Percentiles rank a stretch among this genome's conserved stretches.
Conservation (phyloP, 2,797 vertebrate species). For the Poeciliopsis presidionis region DNA sequence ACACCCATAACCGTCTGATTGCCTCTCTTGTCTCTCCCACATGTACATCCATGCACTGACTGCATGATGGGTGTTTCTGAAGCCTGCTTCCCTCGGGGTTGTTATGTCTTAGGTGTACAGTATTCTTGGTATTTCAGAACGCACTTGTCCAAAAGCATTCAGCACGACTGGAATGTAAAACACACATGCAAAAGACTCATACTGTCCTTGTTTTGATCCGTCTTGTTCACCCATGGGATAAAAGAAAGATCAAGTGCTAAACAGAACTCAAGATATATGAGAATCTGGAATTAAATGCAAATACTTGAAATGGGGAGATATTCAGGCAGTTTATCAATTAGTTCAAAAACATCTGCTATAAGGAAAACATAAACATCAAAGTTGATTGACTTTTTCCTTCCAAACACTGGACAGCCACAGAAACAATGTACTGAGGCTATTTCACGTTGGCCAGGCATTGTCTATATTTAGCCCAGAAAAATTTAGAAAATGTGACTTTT, state of each 20-base stretch:
- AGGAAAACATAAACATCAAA: neutral
- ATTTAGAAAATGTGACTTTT: neutral
- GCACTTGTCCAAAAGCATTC: neutral
- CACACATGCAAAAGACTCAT: neutral
- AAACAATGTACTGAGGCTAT: neutral
- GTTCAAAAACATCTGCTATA: neutral
- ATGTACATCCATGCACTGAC: neutral
- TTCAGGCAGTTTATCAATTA: neutral
- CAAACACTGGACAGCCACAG: neutral
- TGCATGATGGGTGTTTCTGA: neutral
- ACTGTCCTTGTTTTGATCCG: too few relatives aligned
- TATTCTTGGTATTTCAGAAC: neutral
- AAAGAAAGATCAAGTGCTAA: neutral
- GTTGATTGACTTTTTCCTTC: neutral
- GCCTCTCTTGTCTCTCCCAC: neutral
- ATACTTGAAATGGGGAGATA: neutral
- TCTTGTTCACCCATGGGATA: neutral
- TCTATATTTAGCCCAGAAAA: neutral
- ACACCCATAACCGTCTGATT: neutral
- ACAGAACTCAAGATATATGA: neutral
- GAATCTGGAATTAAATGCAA: neutral
- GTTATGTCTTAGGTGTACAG: neutral
- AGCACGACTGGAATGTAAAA: neutral
- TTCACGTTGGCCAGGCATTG: neutral
- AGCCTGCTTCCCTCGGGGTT: neutral